Base-by-base conservation (phyloP, 2,113 vertebrate species). In the Petroica traversi region DNA sequence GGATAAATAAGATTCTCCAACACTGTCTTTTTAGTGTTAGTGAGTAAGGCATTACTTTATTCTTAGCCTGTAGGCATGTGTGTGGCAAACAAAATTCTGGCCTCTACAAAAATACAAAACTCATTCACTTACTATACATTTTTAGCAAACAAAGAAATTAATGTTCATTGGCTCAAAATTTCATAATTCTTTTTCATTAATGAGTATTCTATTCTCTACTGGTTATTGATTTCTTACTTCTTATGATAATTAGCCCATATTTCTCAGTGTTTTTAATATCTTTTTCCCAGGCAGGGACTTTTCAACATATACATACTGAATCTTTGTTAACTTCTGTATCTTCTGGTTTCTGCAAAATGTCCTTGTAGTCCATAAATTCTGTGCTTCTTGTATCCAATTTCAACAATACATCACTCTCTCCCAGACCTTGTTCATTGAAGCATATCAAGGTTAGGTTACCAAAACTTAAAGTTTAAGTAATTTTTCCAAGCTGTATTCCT, bases 1-100 rank as follows among this genome's bases (percentile, higher is more conserved):
- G 13, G 31, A 49, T 34, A 43, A 76, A 36, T 23, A 58, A 58
- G 38, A 31, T 31, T 31, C 9, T 64, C 71, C 43, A 75, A 34
- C 31, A 58, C 25, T 43, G 26, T 51, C 43, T 33, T 76, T 67
- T 67, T 43, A 67, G 26, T 43, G 45, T 41, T 40, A 51, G 31
- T 51, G 43, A 49, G 43, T 41, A 36, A 76, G 71, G 71, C 22
- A 58, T 76, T 58, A 43, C 45, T 51, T 67, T 67, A 43, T 67
- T 76, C 45, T 26, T 59, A 49, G 43, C 36, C 72, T 43, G 52
- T 11, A 51, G 36, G 36, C 0, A 0, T 34, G 13, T 43, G 17
- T 23, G 36, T 28, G 62, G 33, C 52, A 36, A 76, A 18, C 11
- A 51, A 51, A 58, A 76, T 26, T 51, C 83, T 10, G 6, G 36